Percentiles rank a stretch among this genome's conserved stretches.
phyloP scores from a whole-genome alignment of 2,113 vertebrate genomes.

The Apodemus speciosus region DNA sequence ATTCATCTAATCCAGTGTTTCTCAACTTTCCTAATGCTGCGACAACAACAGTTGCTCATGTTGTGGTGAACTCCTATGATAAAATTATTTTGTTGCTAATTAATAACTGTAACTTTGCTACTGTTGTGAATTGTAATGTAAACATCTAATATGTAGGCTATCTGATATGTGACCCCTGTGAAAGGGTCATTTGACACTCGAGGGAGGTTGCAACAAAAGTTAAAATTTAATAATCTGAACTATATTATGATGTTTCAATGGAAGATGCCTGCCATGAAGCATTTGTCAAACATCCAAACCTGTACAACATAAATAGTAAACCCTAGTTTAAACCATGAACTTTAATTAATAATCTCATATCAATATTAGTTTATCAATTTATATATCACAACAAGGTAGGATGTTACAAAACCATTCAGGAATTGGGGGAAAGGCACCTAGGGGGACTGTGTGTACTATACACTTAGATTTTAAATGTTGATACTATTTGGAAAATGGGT shows the following conservation, averaged over 20 bases:
- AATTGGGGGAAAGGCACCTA: background rate
- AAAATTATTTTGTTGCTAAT: background rate
- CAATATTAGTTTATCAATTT: background rate
- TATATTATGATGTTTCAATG: background rate
- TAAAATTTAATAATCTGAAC: background rate
- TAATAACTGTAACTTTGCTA: background rate
- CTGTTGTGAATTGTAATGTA: background rate
- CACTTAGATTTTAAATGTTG: background rate
- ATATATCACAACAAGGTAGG: background rate
- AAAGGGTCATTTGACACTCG: background rate
- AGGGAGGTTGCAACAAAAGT: background rate
- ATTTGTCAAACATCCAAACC: slow-evolving; percentile 44
- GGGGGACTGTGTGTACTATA: background rate
- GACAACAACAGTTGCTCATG: background rate
- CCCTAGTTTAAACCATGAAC: background rate
- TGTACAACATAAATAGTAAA: background rate
- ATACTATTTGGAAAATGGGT: slow-evolving; percentile 6
- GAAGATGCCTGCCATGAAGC: background rate
- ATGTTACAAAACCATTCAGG: background rate
- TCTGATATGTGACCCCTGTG: background rate
- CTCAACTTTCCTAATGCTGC: background rate
- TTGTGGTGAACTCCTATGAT: background rate
- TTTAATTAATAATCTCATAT: slow-evolving; percentile 15
- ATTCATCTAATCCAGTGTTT: background rate
- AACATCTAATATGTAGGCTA: background rate